phyloP scores from a whole-genome alignment of 2,888 invertebrate genomes.

The Cantharis rustica region DNA sequence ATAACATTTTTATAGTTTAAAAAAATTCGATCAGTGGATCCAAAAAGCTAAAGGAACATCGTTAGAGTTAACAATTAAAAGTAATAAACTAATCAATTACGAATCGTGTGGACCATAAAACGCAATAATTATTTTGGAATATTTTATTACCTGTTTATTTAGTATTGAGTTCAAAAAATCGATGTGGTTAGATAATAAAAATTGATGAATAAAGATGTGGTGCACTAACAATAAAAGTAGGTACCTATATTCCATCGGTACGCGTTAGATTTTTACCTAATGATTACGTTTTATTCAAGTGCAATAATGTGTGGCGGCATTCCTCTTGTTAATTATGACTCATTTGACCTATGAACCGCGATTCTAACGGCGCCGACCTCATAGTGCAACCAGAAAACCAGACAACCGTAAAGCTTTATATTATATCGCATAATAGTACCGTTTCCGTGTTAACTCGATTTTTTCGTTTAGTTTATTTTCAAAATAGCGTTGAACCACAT shows the following conservation, averaged over 20 bases:
- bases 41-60: not conserved
- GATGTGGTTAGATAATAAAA: not conserved
- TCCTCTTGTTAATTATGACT: conserved; percentile 45
- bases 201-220: not conserved
- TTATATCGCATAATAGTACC: conserved; percentile 5
- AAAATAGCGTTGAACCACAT: not conserved
- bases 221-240: conserved; percentile 15
- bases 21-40: too few species aligned
- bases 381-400: conserved; percentile 28
- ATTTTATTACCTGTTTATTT: not conserved
- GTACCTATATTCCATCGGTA: conserved; percentile 11
- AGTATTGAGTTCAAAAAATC: not conserved
- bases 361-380: conserved; percentile 37
- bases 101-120: not conserved
- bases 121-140: not conserved
- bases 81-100: not conserved
- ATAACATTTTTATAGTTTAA: too few species aligned
- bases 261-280: conserved; percentile 29
- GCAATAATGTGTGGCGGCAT: conserved; percentile 40
- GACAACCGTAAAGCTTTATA: conserved; percentile 25
- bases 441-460: conserved; percentile 12
- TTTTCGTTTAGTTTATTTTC: not conserved
- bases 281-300: conserved; percentile 41
- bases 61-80: not conserved
- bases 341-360: conserved; percentile 42